A percentile compares a stretch with the other conserved stretches of the same genome.
These are phyloP conservation scores for Corythornis madagascariensis DNA, from an alignment of 2,113 vertebrate species.

Conservation along the genomic window DNA sequence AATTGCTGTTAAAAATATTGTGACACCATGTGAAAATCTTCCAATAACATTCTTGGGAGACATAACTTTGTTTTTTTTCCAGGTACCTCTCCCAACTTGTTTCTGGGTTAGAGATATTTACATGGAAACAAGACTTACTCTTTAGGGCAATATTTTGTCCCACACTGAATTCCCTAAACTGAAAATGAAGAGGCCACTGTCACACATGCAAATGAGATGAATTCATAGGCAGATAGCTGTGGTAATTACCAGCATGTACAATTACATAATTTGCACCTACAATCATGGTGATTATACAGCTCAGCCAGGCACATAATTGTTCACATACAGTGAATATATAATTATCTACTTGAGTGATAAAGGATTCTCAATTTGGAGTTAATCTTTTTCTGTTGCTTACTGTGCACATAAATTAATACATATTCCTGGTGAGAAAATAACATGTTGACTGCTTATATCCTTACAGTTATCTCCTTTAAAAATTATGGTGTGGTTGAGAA, in stretches of 20 bases:
- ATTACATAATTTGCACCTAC: slow-evolving; percentile 2
- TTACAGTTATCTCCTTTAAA: not conserved
- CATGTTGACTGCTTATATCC: slow-evolving; percentile 1
- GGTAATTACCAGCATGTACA: not conserved
- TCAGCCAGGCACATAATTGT: not conserved
- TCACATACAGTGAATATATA: not conserved
- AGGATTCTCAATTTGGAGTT: slow-evolving; percentile 34
- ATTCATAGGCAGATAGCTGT: not conserved
- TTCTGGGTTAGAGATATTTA: not conserved
- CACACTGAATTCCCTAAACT: not conserved
- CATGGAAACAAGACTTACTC: not conserved
- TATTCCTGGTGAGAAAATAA: slow-evolving; percentile 4
- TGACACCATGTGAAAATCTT: not conserved
- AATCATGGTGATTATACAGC: not conserved
- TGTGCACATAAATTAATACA: not conserved
- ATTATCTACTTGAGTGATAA: not conserved
- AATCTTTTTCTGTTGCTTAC: slow-evolving; percentile 27
- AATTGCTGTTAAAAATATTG: not conserved
- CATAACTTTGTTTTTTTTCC: not conserved
- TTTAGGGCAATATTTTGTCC: not conserved
- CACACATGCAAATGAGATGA: not conserved
- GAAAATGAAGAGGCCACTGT: not conserved
- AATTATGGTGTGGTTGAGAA: slow-evolving; percentile 6
- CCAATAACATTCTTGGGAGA: slow-evolving; percentile 23
- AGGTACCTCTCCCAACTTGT: not conserved